phyloP scores from a whole-genome alignment of 2,797 vertebrate species.

The Nannoperca australis region DNA sequence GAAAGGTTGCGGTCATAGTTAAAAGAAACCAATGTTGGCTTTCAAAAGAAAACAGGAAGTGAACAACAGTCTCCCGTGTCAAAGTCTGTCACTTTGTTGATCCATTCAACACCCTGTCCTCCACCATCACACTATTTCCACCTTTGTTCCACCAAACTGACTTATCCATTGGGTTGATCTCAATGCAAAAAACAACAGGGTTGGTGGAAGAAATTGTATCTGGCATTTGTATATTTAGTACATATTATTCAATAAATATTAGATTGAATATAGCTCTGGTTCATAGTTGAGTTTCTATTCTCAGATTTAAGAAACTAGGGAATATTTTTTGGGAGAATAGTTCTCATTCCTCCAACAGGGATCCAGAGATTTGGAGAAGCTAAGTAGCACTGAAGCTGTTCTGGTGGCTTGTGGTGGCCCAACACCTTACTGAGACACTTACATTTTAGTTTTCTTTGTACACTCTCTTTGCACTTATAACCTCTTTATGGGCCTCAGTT shows the following conservation, averaged over 20 bases:
- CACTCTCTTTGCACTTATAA: slow-evolving; percentile 19
- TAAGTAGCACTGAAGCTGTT: slow-evolving; percentile 8
- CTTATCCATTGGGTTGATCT: neutral
- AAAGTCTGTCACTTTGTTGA: neutral
- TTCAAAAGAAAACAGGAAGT: neutral
- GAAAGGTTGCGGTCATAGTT: neutral
- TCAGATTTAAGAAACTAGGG: neutral
- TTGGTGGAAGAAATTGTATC: neutral
- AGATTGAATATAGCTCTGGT: neutral
- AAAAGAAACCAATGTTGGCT: neutral
- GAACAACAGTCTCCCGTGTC: neutral
- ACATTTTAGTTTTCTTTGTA: slow-evolving; percentile 22
- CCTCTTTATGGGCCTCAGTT: slow-evolving; percentile 23
- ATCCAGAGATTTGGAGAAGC: slow-evolving; percentile 4
- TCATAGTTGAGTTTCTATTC: neutral
- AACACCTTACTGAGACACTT: slow-evolving; percentile 15
- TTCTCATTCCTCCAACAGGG: neutral
- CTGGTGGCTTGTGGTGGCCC: slow-evolving; percentile 17
- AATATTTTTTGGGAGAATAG: neutral
- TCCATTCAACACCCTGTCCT: neutral
- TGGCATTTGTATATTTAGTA: neutral
- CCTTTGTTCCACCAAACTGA: neutral
- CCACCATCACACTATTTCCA: neutral
- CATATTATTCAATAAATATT: neutral
- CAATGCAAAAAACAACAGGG: neutral